These are phyloP conservation scores for Bufotes viridis DNA, from an alignment of 2,797 vertebrate species.

Conservation along the genomic window DNA sequence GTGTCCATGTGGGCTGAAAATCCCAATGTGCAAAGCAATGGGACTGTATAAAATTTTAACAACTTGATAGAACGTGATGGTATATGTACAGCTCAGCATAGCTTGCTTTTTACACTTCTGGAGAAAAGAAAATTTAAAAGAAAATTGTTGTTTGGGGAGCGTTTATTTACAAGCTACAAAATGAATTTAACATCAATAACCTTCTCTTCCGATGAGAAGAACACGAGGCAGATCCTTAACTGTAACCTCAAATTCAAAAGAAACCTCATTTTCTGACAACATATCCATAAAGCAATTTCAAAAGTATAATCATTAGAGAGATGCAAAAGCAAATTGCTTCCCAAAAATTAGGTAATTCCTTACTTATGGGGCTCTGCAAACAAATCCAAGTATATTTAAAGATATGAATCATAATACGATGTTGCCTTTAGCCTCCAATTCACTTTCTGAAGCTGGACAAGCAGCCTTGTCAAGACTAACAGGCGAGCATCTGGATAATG, in stretches of 20 bases:
- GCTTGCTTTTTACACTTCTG: too few species aligned
- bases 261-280: not conserved
- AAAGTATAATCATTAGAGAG: not conserved
- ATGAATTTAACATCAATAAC: not conserved
- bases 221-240: not conserved
- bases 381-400: not conserved
- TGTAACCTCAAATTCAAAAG: not conserved
- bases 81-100: too few species aligned
- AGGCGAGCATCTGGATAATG: conserved; percentile 41
- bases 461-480: not conserved
- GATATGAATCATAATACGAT: not conserved
- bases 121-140: too few species aligned
- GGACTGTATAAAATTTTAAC: too few species aligned
- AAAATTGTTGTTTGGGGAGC: not conserved
- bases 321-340: not conserved
- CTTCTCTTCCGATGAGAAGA: not conserved
- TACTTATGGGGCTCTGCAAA: not conserved
- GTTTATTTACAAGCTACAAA: not conserved
- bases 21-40: too few species aligned
- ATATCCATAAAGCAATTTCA: not conserved
- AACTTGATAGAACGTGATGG: too few species aligned
- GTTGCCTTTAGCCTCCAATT: not conserved
- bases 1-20: too few species aligned
- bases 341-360: not conserved
- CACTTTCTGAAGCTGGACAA: not conserved